Percentiles rank a stretch among this genome's conserved stretches.
Evolutionary conservation across 1,140 invertebrate genomes (phyloP).

Genomic region (Bicyclus anynana): DNA sequence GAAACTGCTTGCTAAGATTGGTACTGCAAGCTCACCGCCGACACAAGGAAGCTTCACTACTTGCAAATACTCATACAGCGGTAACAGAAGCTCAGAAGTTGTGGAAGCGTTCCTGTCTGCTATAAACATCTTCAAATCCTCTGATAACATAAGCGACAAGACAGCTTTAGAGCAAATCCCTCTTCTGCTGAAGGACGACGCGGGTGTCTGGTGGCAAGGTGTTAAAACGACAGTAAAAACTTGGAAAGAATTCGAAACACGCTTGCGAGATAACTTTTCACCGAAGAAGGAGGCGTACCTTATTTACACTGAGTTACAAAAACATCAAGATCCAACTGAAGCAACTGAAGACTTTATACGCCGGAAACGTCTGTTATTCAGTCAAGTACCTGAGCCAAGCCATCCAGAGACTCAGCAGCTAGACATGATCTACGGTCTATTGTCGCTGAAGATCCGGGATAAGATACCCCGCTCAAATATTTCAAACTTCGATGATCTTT

Average conservation of each 20-base stretch:
- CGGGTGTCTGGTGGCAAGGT: conserved; percentile 32
- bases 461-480: conserved; percentile 4
- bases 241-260: conserved; percentile 21
- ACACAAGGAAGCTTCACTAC: too few relatives aligned
- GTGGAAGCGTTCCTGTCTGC: neutral
- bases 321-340: too few relatives aligned
- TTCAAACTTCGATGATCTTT: neutral
- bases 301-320: too few relatives aligned
- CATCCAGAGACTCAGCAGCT: conserved; percentile 25
- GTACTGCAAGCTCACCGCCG: too few relatives aligned
- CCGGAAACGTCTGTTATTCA: conserved; percentile 21
- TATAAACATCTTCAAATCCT: neutral
- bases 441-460: conserved; percentile 16
- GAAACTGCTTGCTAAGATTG: too few relatives aligned
- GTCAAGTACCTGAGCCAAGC: conserved; percentile 15
- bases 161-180: neutral
- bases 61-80: neutral
- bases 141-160: neutral
- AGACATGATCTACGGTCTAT: conserved; percentile 27
- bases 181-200: conserved; percentile 8
- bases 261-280: too few relatives aligned
- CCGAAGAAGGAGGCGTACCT: too few relatives aligned
- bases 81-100: neutral
- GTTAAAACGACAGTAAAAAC: conserved; percentile 16
- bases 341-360: too few relatives aligned